These are phyloP conservation scores for Grapholita molesta DNA, from an alignment of 1,140 invertebrate species.

Conservation along the genomic window DNA sequence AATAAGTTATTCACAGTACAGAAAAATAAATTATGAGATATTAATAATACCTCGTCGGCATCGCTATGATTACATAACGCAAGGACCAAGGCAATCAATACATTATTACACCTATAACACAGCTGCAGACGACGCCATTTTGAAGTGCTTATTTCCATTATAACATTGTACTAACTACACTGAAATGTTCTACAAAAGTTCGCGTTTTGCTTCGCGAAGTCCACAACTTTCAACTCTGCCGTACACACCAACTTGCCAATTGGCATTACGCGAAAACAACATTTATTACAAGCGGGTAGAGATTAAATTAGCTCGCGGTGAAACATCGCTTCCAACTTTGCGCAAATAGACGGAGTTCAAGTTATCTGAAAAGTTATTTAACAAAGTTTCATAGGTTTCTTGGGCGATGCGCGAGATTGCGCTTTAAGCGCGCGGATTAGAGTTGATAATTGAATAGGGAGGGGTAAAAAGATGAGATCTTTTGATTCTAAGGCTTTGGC, in stretches of 20 bases:
- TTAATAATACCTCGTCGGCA: not conserved
- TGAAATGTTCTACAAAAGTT: conserved; percentile 79
- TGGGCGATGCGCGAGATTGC: conserved; percentile 59
- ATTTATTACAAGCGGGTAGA: conserved; percentile 74
- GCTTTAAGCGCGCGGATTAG: conserved; percentile 58
- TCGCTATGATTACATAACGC: conserved; percentile 27
- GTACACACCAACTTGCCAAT: conserved; percentile 68
- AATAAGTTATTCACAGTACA: not conserved
- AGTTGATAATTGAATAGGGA: conserved; percentile 65
- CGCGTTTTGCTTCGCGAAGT: conserved; percentile 77
- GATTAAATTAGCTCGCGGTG: conserved; percentile 71
- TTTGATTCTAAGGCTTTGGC: conserved; percentile 46
- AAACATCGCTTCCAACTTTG: conserved; percentile 73
- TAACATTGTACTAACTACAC: conserved; percentile 79
- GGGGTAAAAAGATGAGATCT: conserved; percentile 47
- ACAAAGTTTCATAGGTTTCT: conserved; percentile 78
- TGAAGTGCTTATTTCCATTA: conserved; percentile 78
- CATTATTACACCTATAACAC: conserved; percentile 53
- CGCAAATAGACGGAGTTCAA: conserved; percentile 74
- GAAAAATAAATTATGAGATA: not conserved
- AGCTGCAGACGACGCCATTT: conserved; percentile 74
- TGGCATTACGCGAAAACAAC: conserved; percentile 73
- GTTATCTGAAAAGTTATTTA: conserved; percentile 79
- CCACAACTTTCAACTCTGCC: conserved; percentile 69
- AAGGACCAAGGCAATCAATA: conserved; percentile 43